Base-by-base conservation (phyloP, 2,888 invertebrate species). In the Stegana nigrithorax region DNA sequence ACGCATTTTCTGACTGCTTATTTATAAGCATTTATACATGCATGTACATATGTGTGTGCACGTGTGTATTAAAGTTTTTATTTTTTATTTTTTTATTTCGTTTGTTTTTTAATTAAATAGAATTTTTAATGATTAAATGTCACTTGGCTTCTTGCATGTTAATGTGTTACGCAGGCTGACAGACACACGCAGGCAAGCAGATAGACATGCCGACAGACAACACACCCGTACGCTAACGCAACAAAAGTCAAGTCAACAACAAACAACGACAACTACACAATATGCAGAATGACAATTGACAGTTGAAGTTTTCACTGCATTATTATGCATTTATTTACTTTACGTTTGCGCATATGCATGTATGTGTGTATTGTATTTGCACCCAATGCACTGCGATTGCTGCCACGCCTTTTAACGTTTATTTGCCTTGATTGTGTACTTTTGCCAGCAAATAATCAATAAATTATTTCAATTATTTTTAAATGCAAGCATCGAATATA, bases 61-160 rank as follows among this genome's bases (percentile, higher is more conserved):
- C 29, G 10, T 7, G 6, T 10, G 29, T 36, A 36, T 6, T n/a
- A 36, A 4, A 21, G 5, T 47, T 47, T 23, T 47, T 12, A 4
- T 25, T 47, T 23, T 25, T 2, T 47, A 1, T 47, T 47, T 25
- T 25, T 26, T 50, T n/a, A 50, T 47, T 47, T 47, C 25, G n/a
- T 25, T 50, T 14, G 17, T 50, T 50, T 50, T 23, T n/a, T n/a
- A n/a, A n/a, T n/a, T n/a, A n/a, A n/a, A n/a, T n/a, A n/a, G n/a
- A n/a, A n/a, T 23, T 50, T 67, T 69, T 69, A 69, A 71, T 73
- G 71, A 71, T 64, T 65, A 59, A 62, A 66, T 63, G 58, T 59
- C 47, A 60, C 14, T 17, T 59, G 36, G 14, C 47, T 19, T 26
- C 17, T 17, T 47, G 58, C 55, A 59, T 63, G 58, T 47, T 63